Base-by-base conservation (phyloP, 2,113 vertebrate genomes). In the Chitala chitala region DNA sequence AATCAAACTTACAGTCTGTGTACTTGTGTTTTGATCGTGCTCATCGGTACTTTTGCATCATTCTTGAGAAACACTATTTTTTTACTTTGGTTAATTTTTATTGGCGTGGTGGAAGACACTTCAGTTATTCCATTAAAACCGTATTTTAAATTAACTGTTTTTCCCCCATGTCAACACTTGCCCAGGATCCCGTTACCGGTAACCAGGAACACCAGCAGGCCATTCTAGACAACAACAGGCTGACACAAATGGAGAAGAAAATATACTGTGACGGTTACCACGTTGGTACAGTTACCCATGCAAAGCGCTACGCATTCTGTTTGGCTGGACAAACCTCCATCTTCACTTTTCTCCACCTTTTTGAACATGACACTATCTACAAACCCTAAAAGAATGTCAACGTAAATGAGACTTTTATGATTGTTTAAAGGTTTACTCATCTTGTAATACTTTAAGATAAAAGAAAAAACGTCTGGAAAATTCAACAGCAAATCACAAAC, bases 351-450 rank as follows among this genome's bases (percentile, higher is more conserved):
- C 15, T 38, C n/a, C 64, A 44, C 44, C 42, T 22, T 24, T 29
- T 46, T 44, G 10, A 68, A 48, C n/a, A n/a, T n/a, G n/a, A n/a
- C n/a, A n/a, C n/a, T n/a, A n/a, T 15, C 22, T 46, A 29, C 64
- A 68, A 68, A 46, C 22, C 26, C 1, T 22, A 24, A 46, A 2
- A 1, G 42, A 46, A 13, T 26, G 29, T 48, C 24, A 68, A 68
- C 12, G 24, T 26, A 9, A 26, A 20, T 46, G 42, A 46, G 42
- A 48, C 64, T 24, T 26, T 68, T 26, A 48, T 10, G 20, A 29
- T 46, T 9, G 24, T 46, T 48, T 42, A 22, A 68, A 68, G 3
- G 64, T 68, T 68, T 68, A 68, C 42, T 68, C 40, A 46, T 38
- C 24, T 26, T n/a, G 22, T 68, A 46, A 10, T 63, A 36, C 38